phyloP scores from a whole-genome alignment of 2,797 vertebrate species.

The Hoplostethus atlanticus region DNA sequence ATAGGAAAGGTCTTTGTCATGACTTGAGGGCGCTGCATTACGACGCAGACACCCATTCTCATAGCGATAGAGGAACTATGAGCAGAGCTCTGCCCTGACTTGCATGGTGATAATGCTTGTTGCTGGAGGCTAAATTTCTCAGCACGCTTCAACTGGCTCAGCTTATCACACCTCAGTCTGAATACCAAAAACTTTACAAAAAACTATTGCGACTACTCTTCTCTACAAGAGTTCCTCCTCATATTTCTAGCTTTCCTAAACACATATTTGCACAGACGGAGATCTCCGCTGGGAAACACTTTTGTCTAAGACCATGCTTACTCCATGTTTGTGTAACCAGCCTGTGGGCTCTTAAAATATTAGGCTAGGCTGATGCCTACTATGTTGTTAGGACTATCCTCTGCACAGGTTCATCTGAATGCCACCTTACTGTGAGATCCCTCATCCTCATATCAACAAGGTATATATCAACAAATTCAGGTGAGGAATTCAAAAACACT shows the following conservation, averaged over 20 bases:
- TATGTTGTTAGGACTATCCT: slow-evolving; percentile 12
- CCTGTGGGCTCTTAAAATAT: slow-evolving; percentile 22
- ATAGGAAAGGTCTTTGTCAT: slow-evolving; percentile 63
- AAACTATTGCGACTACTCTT: slow-evolving; percentile 41
- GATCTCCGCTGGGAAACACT: slow-evolving; percentile 3
- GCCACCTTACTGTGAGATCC: slow-evolving; percentile 16
- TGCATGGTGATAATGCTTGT: slow-evolving; percentile 74
- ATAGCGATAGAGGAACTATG: slow-evolving; percentile 53
- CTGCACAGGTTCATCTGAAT: slow-evolving; percentile 27
- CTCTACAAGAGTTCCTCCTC: slow-evolving; percentile 26
- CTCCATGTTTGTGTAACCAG: slow-evolving; percentile 28
- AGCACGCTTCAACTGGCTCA: slow-evolving; percentile 79
- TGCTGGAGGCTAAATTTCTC: slow-evolving; percentile 78
- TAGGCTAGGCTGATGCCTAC: slow-evolving; percentile 5
- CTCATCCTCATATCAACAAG: slow-evolving; percentile 11
- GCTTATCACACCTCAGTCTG: slow-evolving; percentile 74
- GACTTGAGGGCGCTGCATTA: slow-evolving; percentile 62
- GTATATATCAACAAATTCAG: slow-evolving; percentile 8
- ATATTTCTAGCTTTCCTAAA: slow-evolving; percentile 24
- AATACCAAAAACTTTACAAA: slow-evolving; percentile 72
- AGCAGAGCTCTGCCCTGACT: slow-evolving; percentile 78
- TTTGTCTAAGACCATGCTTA: slow-evolving; percentile 2
- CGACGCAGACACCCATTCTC: slow-evolving; percentile 31
- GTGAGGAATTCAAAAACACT: background rate
- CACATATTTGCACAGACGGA: slow-evolving; percentile 26